Base-by-base conservation (phyloP, 2,113 vertebrate species). In the Eulacestoma nigropectus region DNA sequence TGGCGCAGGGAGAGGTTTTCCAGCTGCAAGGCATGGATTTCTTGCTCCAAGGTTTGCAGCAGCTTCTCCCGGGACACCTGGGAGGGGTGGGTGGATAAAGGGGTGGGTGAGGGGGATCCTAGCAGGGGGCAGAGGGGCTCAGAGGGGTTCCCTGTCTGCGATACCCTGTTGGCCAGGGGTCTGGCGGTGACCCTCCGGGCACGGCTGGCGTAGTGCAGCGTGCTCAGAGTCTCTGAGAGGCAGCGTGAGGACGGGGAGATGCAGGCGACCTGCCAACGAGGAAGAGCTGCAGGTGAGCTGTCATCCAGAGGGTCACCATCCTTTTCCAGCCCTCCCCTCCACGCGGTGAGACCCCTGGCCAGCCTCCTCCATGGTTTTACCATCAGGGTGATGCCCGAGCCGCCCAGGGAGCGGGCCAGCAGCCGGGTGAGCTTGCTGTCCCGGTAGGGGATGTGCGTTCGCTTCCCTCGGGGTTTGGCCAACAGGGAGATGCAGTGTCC, bases 341-440 rank as follows among this genome's bases (percentile, higher is more conserved):
- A 10, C 0, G 0, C 12, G 16, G 6, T 1, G 11, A 67, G 53
- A 37, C 7, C 35, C 29, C 21, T 78, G 72, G 59, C 55, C 86
- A 37, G 35, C 27, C 35, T 49, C 25, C 30, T 57, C 21, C 5
- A 0, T 15, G 23, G 9, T 16, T 15, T 0, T 97, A 98, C 98
- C 98, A 98, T 98, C 55, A 98, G 96, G 9, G 98, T 98, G 96
- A 98, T 13, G 35, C 98, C 98, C 0, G 83, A 93, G 29, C 98
- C 97, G 0, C 98, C 97, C 73, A 98, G 96, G 1, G 98, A 98
- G 57, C 97, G 97, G 10, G 98, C 98, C 92, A 98, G 93, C 91
- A 98, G 96, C 82, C 96, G 97, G 42, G 98, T 98, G 77, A 98
- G 98, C 30, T 98, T 98, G 97, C 98, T 98, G 91, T 98, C 98